phyloP scores from a whole-genome alignment of 2,113 vertebrate species.

The Probosciger aterrimus region DNA sequence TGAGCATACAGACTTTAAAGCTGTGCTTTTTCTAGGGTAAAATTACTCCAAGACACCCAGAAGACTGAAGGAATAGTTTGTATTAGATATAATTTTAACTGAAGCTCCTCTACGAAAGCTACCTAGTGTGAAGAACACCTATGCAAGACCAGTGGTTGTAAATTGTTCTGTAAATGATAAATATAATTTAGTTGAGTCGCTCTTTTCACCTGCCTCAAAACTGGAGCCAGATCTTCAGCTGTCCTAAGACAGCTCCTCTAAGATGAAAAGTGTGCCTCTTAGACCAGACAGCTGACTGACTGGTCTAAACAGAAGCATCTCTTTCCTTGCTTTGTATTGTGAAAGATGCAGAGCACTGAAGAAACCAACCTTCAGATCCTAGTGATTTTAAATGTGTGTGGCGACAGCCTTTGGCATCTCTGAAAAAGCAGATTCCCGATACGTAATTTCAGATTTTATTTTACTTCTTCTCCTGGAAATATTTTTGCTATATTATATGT shows the following conservation, averaged over 20 bases:
- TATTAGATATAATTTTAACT: neutral
- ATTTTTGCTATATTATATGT: neutral
- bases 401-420: neutral
- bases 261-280: accelerated
- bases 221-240: neutral
- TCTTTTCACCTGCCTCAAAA: neutral
- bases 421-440: neutral
- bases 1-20: neutral
- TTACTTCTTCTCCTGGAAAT: neutral
- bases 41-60: neutral
- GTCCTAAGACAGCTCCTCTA: neutral
- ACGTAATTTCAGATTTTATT: neutral
- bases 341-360: neutral
- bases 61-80: neutral
- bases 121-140: neutral
- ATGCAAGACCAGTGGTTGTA: neutral
- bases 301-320: neutral
- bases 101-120: neutral
- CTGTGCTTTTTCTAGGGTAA: neutral
- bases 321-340: neutral
- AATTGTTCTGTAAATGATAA: neutral
- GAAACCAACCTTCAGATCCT: neutral
- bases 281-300: neutral
- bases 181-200: neutral
- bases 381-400: neutral